Evolutionary conservation across 2,113 vertebrate species (phyloP), one percentile per base, ranked within the genome.

Genomic region (Romanogobio albipinnatus): DNA sequence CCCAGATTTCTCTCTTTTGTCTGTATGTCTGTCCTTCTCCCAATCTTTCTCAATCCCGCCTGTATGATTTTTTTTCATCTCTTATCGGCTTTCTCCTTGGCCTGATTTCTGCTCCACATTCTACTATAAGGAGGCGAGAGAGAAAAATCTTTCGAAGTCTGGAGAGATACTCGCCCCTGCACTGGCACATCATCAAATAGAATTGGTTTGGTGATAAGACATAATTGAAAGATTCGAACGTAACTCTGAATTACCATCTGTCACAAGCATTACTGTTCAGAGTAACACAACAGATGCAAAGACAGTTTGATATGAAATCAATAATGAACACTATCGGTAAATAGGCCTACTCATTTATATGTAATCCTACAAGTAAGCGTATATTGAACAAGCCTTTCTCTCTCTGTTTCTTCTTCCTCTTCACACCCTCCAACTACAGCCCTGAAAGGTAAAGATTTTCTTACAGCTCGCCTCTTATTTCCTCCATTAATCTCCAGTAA

Each of bases 41-140:
- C 68, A 47, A 22, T 62, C 51, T 66, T 45, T 56, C 64, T 62
- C 29, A 78, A 33, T 77, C 78, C 70, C 62, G 59, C 62, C 45
- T 68, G 61, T 68, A 45, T 15, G 81, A 22, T 76, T 7, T 79
- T 29, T 29, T 4, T 64, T 22, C 74, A 51, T 74, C 22, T 81
- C 51, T 80, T 78, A 80, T 85, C 83, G 51, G 19, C 76, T 74
- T 74, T 85, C 66, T 85, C 62, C 84, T 76, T 68, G 84, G 70
- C 78, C 58, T 86, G 78, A 75, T 81, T 81, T 86, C 84, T 81
- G 53, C 84, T 81, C 58, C 47, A 59, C 49, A 76, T 70, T 43
- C n/a, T 39, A 75, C 71, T 8, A 58, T 45, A 58, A 58, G 9
- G n/a, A 33, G 13, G 13, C 4, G 9, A 6, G 33, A 26, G 61